Base-by-base conservation (phyloP, 2,888 invertebrate species). In the Drosophila limbata region DNA sequence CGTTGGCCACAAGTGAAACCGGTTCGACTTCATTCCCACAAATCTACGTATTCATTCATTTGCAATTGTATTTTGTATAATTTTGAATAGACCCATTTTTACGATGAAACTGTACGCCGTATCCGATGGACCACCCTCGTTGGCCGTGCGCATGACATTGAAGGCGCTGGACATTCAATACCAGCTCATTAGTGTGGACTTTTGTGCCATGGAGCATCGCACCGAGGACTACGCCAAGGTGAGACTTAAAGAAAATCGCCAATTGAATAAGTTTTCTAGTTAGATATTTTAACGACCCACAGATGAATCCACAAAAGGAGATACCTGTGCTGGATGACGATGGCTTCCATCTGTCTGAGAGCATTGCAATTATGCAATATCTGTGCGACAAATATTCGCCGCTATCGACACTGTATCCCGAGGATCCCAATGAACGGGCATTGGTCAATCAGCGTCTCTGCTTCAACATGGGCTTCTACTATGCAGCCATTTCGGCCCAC, bases 281-380 rank as follows among this genome's bases (percentile, higher is more conserved):
- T 21, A 4, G 3, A 3, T 35, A 2, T 52, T 17, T 15, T 11
- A 15, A 21, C 11, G 9, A 35, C 0, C n/a, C 13, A 5, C 55
- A 96, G 96, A 93, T 95, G 93, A 96, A 96, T 92, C 96, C 96
- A 0, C 96, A 96, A 92, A 96, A 95, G 90, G 96, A 96, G 91
- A 96, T 96, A 85, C 95, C 96, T 1, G 95, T 96, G 1, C 90
- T 97, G 62, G 95, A 96, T 73, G 97, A 97, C 88, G 94, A 95
- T 83, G 96, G 96, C 21, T 96, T 97, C 90, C 94, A 93, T 77
- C 92, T 97, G 56, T 94, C 96, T 78, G 97, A 97, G 93, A 97
- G 96, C 78, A 93, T 94, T 78, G 94, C 94, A 3, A 94, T 94
- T 69, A 91, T 92, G 92, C 93, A 92, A 92, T 97, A 97, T 90